Conservation (phyloP, 2,797 vertebrate species). For the Chiroxiphia lanceolata region DNA sequence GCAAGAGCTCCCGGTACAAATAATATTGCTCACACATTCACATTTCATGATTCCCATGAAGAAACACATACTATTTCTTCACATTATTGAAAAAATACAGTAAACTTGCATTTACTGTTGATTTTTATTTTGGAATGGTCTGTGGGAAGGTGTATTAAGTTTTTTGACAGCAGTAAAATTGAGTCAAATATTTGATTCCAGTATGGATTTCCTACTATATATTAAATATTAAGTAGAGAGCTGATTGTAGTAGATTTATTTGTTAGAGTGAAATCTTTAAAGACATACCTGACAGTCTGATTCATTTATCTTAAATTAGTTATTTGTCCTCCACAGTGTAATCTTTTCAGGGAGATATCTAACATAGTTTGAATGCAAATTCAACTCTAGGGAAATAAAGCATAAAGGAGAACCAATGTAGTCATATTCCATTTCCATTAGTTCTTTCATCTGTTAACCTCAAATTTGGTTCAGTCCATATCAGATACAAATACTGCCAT, state of each 20-base stretch:
- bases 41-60: neutral
- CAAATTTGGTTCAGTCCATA: neutral
- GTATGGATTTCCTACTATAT: neutral
- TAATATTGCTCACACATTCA: neutral
- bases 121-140: conserved; percentile 1
- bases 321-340: conserved; percentile 10
- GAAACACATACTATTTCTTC: neutral
- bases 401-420: neutral
- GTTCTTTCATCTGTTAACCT: conserved; percentile 13
- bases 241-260: conserved; percentile 3
- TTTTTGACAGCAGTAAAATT: neutral
- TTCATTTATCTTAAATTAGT: conserved; percentile 40
- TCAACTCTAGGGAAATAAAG: conserved; percentile 15
- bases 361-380: conserved; percentile 29
- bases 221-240: conserved; percentile 24
- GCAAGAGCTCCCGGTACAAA: neutral
- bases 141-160: neutral
- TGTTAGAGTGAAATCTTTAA: neutral
- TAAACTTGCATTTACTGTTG: neutral
- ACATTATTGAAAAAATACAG: neutral
- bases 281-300: neutral
- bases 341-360: conserved; percentile 1
- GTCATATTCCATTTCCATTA: conserved; percentile 21
- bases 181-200: conserved; percentile 12
- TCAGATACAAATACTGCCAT: neutral